A percentile compares a stretch with the other conserved stretches of the same genome.
Evolutionary conservation across 2,888 invertebrate species (phyloP).

Genomic region (Macaria notata): DNA sequence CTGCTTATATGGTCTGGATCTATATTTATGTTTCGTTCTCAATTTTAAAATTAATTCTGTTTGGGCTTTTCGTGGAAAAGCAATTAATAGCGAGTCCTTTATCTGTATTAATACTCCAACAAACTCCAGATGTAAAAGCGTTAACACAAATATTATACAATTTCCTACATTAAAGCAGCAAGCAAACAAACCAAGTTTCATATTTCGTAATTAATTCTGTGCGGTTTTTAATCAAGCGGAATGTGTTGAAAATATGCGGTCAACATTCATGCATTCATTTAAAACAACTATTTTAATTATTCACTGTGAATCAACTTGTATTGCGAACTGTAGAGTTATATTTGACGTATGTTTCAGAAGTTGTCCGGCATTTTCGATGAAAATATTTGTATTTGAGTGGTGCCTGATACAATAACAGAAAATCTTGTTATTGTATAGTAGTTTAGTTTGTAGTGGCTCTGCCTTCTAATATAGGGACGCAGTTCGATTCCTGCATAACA

Average conservation of each 20-base stretch:
- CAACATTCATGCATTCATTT: conserved; percentile 53
- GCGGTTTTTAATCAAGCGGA: conserved; percentile 59
- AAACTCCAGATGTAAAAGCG: conserved; percentile 1
- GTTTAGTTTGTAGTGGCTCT: too few species aligned
- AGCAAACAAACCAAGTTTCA: conserved; percentile 21
- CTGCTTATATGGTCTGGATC: too few species aligned
- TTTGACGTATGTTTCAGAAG: conserved; percentile 26
- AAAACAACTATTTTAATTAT: conserved; percentile 66
- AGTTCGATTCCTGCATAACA: too few species aligned
- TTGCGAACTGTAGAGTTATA: conserved; percentile 42
- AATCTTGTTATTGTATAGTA: too few species aligned
- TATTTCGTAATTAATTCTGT: conserved; percentile 47
- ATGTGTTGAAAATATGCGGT: conserved; percentile 60
- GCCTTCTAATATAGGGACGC: too few species aligned
- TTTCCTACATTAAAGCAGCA: conserved; percentile 9
- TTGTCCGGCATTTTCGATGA: conserved; percentile 2
- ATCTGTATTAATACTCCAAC: not conserved
- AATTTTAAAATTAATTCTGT: too few species aligned
- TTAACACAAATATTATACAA: conserved; percentile 19
- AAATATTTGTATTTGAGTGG: not conserved
- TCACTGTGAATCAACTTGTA: conserved; percentile 50
- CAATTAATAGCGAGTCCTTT: not conserved
- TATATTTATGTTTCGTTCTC: too few species aligned
- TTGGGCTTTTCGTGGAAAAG: too few species aligned
- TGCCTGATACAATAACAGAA: not conserved